Evolutionary conservation across 2,888 invertebrate species (phyloP), one percentile per base, ranked within the genome.

Genomic region (Xestia c-nigrum): DNA sequence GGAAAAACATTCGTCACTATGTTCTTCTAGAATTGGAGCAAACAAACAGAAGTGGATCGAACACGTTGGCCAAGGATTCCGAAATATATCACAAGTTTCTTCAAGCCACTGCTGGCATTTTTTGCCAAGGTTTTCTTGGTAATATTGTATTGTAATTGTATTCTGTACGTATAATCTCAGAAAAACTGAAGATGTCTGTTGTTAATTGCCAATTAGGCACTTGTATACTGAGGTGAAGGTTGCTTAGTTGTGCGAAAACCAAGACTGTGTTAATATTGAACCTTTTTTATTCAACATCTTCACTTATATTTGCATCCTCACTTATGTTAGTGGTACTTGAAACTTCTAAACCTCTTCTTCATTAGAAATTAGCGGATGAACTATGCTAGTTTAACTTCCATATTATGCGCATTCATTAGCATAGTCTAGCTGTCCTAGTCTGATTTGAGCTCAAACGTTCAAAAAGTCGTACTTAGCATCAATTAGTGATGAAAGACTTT

Each of bases 1-100:
- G 86, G 85, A 78, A 85, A 83, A 81, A 76, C 72, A 84, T 75
- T 78, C 65, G 65, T 77, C 67, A 64, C 52, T 61, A 68, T 73
- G 31, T 66, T 74, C 63, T 38, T 75, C 68, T 74, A 78, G 83
- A 81, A 78, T 80, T 74, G 77, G 80, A 74, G 79, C 72, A 74
- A 77, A 76, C 70, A 77, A 78, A 83, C 40, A 68, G 52, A 31
- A 69, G 63, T 59, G 40, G 47, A 50, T 78, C 67, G 61, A 68
- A 74, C 73, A 71, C n/a, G 65, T 71, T 66, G 40, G 43, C 47
- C 24, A 83, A 67, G 40, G 40, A 70, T 61, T 64, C 69, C 16
- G 43, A 78, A 69, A 74, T 69, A 76, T 47, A 55, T 71, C 47
- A 63, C 19, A 38, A 12, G 46, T 47, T 63, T 24, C 38, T 70